These are phyloP conservation scores for Ostrea denselamellosa DNA, from an alignment of 1,140 invertebrate species.

Conservation along the genomic window DNA sequence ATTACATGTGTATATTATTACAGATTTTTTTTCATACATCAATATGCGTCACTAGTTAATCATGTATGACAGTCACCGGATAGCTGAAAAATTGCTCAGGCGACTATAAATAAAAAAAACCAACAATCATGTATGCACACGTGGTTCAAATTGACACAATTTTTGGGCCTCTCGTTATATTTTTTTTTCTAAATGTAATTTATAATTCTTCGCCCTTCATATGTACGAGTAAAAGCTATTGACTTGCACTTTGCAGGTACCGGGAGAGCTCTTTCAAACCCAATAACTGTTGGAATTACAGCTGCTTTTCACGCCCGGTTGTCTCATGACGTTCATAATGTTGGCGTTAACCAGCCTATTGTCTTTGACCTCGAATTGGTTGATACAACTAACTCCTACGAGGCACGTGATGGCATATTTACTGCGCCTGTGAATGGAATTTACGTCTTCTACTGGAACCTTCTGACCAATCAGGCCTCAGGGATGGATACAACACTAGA, in stretches of 20 bases:
- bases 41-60: too few species aligned
- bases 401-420: neutral
- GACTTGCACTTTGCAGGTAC: neutral
- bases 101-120: too few species aligned
- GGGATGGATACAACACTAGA: slow-evolving; percentile 32
- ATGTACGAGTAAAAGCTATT: too few species aligned
- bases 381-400: slow-evolving; percentile 18
- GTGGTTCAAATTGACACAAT: too few species aligned
- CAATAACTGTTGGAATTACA: neutral
- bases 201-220: too few species aligned
- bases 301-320: slow-evolving; percentile 15
- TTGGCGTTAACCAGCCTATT: neutral
- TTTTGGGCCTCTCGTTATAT: too few species aligned
- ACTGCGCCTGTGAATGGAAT: slow-evolving; percentile 17
- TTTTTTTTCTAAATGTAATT: too few species aligned
- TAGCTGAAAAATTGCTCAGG: too few species aligned
- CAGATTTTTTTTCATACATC: too few species aligned
- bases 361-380: slow-evolving; percentile 6
- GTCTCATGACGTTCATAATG: neutral
- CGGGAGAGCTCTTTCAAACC: neutral
- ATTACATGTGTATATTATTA: too few species aligned
- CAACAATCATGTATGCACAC: too few species aligned
- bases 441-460: slow-evolving; percentile 42
- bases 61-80: too few species aligned
- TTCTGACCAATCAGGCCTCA: neutral